phyloP scores from a whole-genome alignment of 2,113 vertebrate species.

The Epinephelus lanceolatus region DNA sequence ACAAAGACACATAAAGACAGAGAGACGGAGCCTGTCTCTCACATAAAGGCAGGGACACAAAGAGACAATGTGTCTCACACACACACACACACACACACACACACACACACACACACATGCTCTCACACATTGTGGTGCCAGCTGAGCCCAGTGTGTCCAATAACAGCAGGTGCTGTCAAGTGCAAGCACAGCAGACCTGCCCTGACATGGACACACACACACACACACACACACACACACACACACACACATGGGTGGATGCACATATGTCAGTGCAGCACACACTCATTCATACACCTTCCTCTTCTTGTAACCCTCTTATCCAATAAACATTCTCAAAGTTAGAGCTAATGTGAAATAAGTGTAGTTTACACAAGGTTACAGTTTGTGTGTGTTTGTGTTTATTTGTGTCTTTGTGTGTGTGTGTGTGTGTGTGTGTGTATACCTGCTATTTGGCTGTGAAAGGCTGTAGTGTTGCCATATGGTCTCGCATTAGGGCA shows the following conservation, averaged over 20 bases:
- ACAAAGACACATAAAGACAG: slow-evolving; percentile 54
- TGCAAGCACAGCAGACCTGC: slow-evolving; percentile 69
- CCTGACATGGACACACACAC: slow-evolving; percentile 64
- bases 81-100: slow-evolving; percentile 14
- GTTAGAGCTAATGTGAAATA: slow-evolving; percentile 12
- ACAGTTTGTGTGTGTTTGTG: slow-evolving; percentile 6
- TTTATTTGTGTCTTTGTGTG: background rate
- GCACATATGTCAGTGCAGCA: slow-evolving; percentile 41
- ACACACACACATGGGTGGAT: slow-evolving; percentile 19
- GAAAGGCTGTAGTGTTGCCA: slow-evolving; percentile 56
- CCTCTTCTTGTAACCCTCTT: slow-evolving; percentile 1
- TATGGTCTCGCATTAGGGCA: slow-evolving; percentile 74
- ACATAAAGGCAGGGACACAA: slow-evolving; percentile 62
- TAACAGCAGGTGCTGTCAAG: slow-evolving; percentile 81
- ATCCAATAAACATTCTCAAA: slow-evolving; percentile 12
- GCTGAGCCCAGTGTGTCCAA: slow-evolving; percentile 77
- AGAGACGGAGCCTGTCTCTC: slow-evolving; percentile 37
- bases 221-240: slow-evolving; percentile 27
- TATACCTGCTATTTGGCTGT: slow-evolving; percentile 43
- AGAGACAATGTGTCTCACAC: slow-evolving; percentile 48
- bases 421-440: background rate
- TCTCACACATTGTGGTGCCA: slow-evolving; percentile 68
- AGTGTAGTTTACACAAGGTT: slow-evolving; percentile 38
- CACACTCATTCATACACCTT: slow-evolving; percentile 21
- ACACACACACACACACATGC: background rate